A percentile compares a stretch with the other conserved stretches of the same genome.
These are phyloP conservation scores for Calameuta filiformis DNA, from an alignment of 2,888 invertebrate species.

Conservation along the genomic window DNA sequence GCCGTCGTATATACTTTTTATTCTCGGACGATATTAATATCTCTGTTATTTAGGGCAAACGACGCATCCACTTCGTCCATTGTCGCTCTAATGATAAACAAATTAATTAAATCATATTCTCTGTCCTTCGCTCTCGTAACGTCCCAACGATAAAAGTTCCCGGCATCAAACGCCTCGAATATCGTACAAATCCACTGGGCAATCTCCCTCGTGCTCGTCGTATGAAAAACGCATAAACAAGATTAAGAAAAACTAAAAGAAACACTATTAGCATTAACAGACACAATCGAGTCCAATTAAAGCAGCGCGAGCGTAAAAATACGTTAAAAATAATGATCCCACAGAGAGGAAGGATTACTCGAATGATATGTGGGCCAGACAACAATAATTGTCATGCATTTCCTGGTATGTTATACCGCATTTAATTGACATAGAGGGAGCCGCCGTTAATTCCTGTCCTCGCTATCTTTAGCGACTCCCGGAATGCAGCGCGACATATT, in stretches of 20 bases:
- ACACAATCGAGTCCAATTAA: not conserved
- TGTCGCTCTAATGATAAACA: not conserved
- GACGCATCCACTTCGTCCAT: not conserved
- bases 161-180: not conserved
- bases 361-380: conserved; percentile 52
- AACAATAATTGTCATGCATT: conserved; percentile 57
- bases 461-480: conserved; percentile 15
- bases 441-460: conserved; percentile 43
- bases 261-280: not conserved
- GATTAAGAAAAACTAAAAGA: not conserved
- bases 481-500: not conserved
- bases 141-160: not conserved
- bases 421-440: conserved; percentile 53
- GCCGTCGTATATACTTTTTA: not conserved
- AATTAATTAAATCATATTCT: not conserved
- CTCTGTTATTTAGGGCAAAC: not conserved
- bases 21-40: not conserved
- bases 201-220: not conserved
- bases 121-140: not conserved
- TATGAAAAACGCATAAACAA: not conserved
- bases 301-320: not conserved
- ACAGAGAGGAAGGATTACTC: not conserved
- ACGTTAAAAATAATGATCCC: not conserved
- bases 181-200: conserved; percentile 4
- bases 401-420: conserved; percentile 54